Conservation (phyloP, 2,113 vertebrate genomes). For the Arvicanthis niloticus region DNA sequence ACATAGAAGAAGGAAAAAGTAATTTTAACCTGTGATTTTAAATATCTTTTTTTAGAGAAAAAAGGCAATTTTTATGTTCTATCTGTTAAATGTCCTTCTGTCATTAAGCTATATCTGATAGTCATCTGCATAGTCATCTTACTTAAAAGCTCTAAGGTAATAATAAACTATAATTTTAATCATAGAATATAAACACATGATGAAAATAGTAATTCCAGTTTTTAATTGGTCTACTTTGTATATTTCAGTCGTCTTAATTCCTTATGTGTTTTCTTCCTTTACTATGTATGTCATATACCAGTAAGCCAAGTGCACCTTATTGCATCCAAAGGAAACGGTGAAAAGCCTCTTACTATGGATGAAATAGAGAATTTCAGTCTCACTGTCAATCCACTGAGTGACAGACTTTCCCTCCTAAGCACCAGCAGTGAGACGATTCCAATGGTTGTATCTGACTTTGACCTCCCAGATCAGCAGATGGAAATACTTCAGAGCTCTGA, state of each 20-base stretch:
- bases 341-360: constrained; percentile 89
- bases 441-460: constrained; percentile 92
- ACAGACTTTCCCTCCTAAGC: constrained; percentile 96
- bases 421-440: constrained; percentile 97
- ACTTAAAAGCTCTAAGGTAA: constrained; percentile 49
- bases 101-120: constrained; percentile 34
- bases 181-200: background rate
- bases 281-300: constrained; percentile 88
- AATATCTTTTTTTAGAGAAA: constrained; percentile 43
- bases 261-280: constrained; percentile 63
- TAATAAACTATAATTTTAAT: constrained; percentile 33
- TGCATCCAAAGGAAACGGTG: constrained; percentile 85
- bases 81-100: constrained; percentile 8
- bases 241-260: constrained; percentile 1
- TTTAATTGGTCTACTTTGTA: constrained; percentile 34
- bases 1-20: constrained; percentile 2
- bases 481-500: constrained; percentile 95
- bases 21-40: constrained; percentile 40
- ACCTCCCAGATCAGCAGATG: constrained; percentile 92
- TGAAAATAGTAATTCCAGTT: constrained; percentile 49
- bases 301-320: constrained; percentile 84
- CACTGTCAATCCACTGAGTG: constrained; percentile 97
- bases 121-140: constrained; percentile 36
- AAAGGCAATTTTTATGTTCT: background rate
- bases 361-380: constrained; percentile 98